Evolutionary conservation across 2,888 invertebrate genomes (phyloP).

Genomic region (Drosophila pegasa): DNA sequence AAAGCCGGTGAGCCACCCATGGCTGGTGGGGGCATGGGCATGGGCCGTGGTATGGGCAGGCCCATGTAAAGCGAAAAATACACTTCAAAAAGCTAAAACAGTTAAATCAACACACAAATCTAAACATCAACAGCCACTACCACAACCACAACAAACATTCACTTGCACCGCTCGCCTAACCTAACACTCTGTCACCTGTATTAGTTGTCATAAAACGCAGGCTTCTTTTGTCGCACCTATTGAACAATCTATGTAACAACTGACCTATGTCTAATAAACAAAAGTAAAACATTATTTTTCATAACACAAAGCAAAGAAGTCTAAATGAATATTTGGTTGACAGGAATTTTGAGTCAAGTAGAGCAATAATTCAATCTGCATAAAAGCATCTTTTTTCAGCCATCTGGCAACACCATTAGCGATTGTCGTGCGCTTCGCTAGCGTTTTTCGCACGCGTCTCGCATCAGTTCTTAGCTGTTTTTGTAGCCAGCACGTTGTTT

Average conservation of each 20-base stretch:
- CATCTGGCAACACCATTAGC: constrained; percentile 42
- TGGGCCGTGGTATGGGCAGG: constrained; percentile 91
- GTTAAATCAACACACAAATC: constrained; percentile 31
- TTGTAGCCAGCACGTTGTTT: constrained; percentile 52
- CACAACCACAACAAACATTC: constrained; percentile 48
- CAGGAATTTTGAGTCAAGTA: background rate
- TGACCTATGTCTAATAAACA: constrained; percentile 66
- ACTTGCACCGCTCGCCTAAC: constrained; percentile 58
- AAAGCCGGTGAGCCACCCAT: constrained; percentile 86
- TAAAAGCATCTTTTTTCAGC: constrained; percentile 6
- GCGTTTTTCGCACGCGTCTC: constrained; percentile 43
- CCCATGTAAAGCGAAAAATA: constrained; percentile 86
- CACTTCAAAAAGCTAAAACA: constrained; percentile 21
- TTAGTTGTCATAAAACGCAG: constrained; percentile 61
- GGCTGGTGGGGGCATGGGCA: constrained; percentile 85
- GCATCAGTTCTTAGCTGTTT: constrained; percentile 56
- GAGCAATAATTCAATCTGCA: fast-evolving
- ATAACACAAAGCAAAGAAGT: constrained; percentile 30
- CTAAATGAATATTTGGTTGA: no score
- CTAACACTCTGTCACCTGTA: constrained; percentile 64
- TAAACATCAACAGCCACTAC: no score
- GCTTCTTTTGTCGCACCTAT: constrained; percentile 45
- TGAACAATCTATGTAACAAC: constrained; percentile 52
- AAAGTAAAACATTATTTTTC: constrained; percentile 44
- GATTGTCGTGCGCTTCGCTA: constrained; percentile 59